Evolutionary conservation across 2,113 vertebrate species (phyloP), one percentile per base, ranked within the genome.

Genomic region (Chaetura pelagica): DNA sequence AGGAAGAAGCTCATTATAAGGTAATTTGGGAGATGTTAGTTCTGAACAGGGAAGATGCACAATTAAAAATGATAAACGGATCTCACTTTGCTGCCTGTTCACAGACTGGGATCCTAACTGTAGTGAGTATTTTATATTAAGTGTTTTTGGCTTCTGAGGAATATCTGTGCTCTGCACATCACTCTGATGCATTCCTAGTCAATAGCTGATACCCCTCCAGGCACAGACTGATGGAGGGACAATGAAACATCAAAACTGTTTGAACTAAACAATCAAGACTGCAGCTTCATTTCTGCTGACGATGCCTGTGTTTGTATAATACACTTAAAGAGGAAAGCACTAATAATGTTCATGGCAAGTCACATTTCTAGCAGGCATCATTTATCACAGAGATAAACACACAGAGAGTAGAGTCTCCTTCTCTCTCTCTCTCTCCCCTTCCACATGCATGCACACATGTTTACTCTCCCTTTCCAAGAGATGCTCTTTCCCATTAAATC

Each of bases 381-480:
- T 93, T 92, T 93, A 78, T 91, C 86, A 92, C 32, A 78, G 62
- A 90, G 73, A 87, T 90, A 92, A 94, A 93, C 86, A 90, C 32
- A 79, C 13, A 49, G 78, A 94, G 48, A 57, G 42, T 81, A 94
- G 48, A 57, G 42, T 81, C 59, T 69, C 59, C 29, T 44, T 3
- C 62, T 7, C 44, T 3, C 62, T 7, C 58, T 38, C 62, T 49
- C 78, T 16, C 49, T 30, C 55, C 38, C 80, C 73, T 95, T 96
- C 94, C 91, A 92, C 95, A 93, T 84, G 91, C 94, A 78, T 92
- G 93, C 93, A 96, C 91, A 93, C 93, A 96, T n/a, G 6, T 90
- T 96, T 57, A 66, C 62, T 68, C 76, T 90, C 30, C 79, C 72
- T 15, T 81, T 86, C 86, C 92, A 72, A 79, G 86, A 72, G 93